phyloP scores from a whole-genome alignment of 2,797 vertebrate genomes.

The Urophycis tenuis region DNA sequence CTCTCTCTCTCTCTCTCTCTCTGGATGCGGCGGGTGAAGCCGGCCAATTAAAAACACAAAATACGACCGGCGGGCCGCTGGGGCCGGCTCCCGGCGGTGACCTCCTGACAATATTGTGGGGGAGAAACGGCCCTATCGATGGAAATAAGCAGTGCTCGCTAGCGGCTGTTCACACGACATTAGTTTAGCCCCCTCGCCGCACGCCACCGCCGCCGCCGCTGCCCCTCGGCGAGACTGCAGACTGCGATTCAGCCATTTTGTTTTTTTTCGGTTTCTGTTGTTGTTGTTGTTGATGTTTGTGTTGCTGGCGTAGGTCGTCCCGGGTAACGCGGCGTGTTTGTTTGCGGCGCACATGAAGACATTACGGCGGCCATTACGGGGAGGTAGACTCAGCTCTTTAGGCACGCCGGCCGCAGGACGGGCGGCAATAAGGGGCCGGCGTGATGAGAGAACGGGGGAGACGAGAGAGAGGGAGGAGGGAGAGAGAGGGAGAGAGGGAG shows the following conservation, averaged over 20 bases:
- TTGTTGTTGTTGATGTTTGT: not conserved
- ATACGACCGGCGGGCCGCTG: slow-evolving; percentile 59
- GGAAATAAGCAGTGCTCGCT: slow-evolving; percentile 51
- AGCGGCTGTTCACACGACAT: not conserved
- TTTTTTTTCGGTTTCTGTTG: slow-evolving; percentile 4
- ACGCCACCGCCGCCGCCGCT: too few species aligned
- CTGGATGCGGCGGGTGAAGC: slow-evolving; percentile 48
- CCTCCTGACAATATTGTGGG: slow-evolving; percentile 53
- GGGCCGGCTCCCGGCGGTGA: slow-evolving; percentile 55
- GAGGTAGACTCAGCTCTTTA: slow-evolving; percentile 11
- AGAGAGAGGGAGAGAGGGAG: not conserved
- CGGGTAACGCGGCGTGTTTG: slow-evolving; percentile 13
- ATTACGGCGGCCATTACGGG: slow-evolving; percentile 8
- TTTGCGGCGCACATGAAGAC: too few species aligned
- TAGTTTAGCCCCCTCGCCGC: too few species aligned
- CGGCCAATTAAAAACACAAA: slow-evolving; percentile 66
- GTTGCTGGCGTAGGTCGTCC: not conserved
- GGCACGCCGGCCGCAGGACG: not conserved
- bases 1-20: slow-evolving; percentile 19
- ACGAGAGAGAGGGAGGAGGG: not conserved
- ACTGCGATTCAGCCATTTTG: slow-evolving; percentile 12
- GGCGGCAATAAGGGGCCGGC: slow-evolving; percentile 5
- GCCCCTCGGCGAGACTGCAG: too few species aligned
- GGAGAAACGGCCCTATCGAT: slow-evolving; percentile 56
- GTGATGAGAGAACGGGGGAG: not conserved